Evolutionary conservation across 2,888 invertebrate genomes (phyloP).

Genomic region (Bugula neritina): DNA sequence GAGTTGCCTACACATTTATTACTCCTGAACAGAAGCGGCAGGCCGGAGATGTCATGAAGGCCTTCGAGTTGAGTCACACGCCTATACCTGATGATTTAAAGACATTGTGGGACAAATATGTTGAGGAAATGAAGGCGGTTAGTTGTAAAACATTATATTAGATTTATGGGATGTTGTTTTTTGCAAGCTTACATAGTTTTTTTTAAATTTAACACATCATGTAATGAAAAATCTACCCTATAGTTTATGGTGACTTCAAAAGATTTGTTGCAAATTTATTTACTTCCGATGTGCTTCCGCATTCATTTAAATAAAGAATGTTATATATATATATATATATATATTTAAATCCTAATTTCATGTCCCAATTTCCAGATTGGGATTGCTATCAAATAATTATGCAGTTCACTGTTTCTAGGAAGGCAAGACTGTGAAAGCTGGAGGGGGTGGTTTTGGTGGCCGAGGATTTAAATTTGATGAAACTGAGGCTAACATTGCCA

Average conservation of each 20-base stretch:
- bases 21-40: slow-evolving; percentile 89
- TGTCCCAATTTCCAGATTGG: no score
- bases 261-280: no score
- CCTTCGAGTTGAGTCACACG: slow-evolving; percentile 77
- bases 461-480: slow-evolving; percentile 98
- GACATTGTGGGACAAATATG: slow-evolving; percentile 67
- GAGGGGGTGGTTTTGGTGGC: slow-evolving; percentile 60
- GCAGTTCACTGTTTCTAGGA: slow-evolving; percentile 39
- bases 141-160: slow-evolving; percentile 48
- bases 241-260: no score
- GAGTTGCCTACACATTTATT: slow-evolving; percentile 93
- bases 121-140: slow-evolving; percentile 80
- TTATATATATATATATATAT: no score
- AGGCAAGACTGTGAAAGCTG: slow-evolving; percentile 58
- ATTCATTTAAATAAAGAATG: no score
- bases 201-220: no score
- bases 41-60: slow-evolving; percentile 85
- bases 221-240: no score
- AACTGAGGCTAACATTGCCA: slow-evolving; percentile 88
- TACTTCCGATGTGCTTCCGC: no score
- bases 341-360: no score
- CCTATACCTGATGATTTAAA: slow-evolving; percentile 72
- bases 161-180: not conserved
- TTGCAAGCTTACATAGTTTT: not conserved
- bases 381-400: no score